phyloP scores from a whole-genome alignment of 2,888 invertebrate species.

The Kryphioiulus occultus region DNA sequence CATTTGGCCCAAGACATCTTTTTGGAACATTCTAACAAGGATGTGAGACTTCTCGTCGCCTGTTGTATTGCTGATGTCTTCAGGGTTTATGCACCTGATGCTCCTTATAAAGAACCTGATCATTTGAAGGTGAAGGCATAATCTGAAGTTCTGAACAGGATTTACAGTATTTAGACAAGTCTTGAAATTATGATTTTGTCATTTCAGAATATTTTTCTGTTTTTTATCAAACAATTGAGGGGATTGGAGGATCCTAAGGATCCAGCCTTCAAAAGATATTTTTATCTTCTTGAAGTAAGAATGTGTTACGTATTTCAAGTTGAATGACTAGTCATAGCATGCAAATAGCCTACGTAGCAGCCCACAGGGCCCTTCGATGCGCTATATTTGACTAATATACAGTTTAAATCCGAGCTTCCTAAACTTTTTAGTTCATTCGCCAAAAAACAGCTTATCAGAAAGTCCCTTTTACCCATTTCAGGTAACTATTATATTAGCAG shows the following conservation, averaged over 20 bases:
- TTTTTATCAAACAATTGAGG: conserved; percentile 90
- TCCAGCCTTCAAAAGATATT: conserved; percentile 96
- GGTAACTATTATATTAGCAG: too few relatives aligned
- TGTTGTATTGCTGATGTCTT: conserved; percentile 98
- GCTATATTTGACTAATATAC: too few relatives aligned
- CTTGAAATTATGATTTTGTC: background rate
- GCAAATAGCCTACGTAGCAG: too few relatives aligned
- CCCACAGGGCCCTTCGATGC: too few relatives aligned
- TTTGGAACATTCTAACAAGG: conserved; percentile 85
- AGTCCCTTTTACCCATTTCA: too few relatives aligned
- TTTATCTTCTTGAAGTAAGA: conserved; percentile 60
- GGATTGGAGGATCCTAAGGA: conserved; percentile 96
- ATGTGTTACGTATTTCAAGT: background rate
- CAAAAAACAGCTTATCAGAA: too few relatives aligned
- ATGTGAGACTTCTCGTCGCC: conserved; percentile 92
- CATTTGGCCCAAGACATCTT: conserved; percentile 94
- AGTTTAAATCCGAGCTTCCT: too few relatives aligned
- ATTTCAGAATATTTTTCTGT: conserved; percentile 71
- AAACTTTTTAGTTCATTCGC: too few relatives aligned
- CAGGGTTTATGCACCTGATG: conserved; percentile 95
- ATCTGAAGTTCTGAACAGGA: too few relatives aligned
- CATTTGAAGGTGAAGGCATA: conserved; percentile 74
- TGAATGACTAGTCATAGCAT: too few relatives aligned
- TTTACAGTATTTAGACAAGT: background rate
- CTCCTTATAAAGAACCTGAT: conserved; percentile 94